Evolutionary conservation across 2,797 vertebrate species (phyloP).

Genomic region (Leptatherina wallacei): DNA sequence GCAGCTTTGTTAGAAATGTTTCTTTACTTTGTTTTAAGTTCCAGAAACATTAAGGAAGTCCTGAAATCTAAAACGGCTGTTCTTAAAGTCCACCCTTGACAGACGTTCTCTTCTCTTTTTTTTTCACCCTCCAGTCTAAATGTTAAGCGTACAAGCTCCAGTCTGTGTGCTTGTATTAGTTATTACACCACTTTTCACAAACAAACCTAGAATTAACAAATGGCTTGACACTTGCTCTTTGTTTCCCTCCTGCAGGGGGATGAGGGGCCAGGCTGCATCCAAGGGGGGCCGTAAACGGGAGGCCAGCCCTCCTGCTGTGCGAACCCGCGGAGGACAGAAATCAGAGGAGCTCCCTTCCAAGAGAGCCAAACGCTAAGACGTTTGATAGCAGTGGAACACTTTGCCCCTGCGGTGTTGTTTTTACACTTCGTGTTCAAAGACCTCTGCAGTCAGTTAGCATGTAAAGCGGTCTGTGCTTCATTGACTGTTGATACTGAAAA

Average conservation of each 20-base stretch:
- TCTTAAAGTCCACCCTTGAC: conserved; percentile 15
- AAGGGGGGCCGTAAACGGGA: conserved; percentile 89
- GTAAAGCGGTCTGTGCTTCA: conserved; percentile 49
- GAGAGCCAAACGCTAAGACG: conserved; percentile 89
- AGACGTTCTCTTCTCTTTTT: background rate
- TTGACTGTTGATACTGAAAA: conserved; percentile 45
- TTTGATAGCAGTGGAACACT: conserved; percentile 36
- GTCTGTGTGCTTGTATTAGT: conserved; percentile 22
- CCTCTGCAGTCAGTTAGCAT: conserved; percentile 34
- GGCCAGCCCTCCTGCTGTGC: conserved; percentile 86
- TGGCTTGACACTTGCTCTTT: conserved; percentile 57
- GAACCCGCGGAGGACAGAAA: conserved; percentile 88
- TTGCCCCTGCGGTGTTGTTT: conserved; percentile 34
- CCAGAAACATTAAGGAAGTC: conserved; percentile 1
- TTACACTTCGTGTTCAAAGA: conserved; percentile 52
- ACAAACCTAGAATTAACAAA: conserved; percentile 55
- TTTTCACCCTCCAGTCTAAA: no score
- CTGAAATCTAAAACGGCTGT: conserved; percentile 3
- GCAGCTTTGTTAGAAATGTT: background rate
- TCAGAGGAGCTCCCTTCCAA: conserved; percentile 88
- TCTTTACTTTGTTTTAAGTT: conserved; percentile 1
- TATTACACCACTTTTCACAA: conserved; percentile 35
- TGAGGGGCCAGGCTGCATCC: conserved; percentile 80
- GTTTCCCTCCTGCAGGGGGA: conserved; percentile 79
- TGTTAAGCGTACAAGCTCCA: conserved; percentile 12